These are phyloP conservation scores for Holotrichia oblita DNA, from an alignment of 1,140 invertebrate species.

Conservation along the genomic window DNA sequence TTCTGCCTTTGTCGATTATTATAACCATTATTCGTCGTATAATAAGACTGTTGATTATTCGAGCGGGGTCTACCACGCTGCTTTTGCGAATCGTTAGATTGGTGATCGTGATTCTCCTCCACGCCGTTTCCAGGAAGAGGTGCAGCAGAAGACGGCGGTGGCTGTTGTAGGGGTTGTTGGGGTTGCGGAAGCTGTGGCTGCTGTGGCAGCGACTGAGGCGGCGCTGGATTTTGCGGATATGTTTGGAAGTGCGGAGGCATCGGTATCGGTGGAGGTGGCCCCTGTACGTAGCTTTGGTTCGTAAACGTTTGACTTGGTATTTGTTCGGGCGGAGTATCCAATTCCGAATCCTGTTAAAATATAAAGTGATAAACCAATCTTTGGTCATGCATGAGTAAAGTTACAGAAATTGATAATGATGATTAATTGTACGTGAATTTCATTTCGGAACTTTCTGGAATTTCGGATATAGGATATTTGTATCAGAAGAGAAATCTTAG, in stretches of 20 bases:
- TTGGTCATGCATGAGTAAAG: no score
- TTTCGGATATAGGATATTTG: no score
- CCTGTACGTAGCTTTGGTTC: conserved; percentile 72
- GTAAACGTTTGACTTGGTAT: conserved; percentile 83
- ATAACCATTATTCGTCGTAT: conserved; percentile 58
- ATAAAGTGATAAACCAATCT: neutral
- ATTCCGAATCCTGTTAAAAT: conserved; percentile 72
- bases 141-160: conserved; percentile 41
- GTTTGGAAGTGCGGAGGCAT: conserved; percentile 55
- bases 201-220: conserved; percentile 33
- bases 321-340: conserved; percentile 69
- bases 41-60: conserved; percentile 54
- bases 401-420: no score
- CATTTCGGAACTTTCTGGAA: no score
- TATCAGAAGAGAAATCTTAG: no score
- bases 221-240: conserved; percentile 41
- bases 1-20: conserved; percentile 53
- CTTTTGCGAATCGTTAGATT: conserved; percentile 45
- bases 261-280: conserved; percentile 53
- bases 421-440: no score
- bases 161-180: conserved; percentile 42
- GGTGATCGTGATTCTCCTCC: conserved; percentile 45
- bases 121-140: conserved; percentile 41
- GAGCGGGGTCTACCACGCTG: conserved; percentile 45
- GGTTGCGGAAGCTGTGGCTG: conserved; percentile 7